phyloP scores from a whole-genome alignment of 2,888 invertebrate species.

The Ornithoptera alexandrae region DNA sequence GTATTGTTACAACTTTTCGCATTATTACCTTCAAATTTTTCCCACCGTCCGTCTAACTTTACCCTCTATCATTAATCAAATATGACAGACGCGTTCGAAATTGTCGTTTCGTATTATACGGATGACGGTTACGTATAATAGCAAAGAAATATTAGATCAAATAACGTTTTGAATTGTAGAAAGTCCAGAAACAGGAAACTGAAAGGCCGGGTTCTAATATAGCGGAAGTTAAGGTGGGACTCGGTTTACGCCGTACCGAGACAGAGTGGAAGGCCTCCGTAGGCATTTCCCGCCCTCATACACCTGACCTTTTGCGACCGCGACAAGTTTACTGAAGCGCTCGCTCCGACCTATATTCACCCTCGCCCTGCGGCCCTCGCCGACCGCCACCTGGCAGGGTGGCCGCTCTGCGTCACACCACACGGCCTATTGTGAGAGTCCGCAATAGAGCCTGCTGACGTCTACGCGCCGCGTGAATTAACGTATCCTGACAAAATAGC shows the following conservation, averaged over 20 bases:
- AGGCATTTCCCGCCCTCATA: conserved; percentile 75
- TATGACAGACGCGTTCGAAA: conserved; percentile 50
- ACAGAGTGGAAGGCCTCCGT: conserved; percentile 57
- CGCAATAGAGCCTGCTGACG: conserved; percentile 63
- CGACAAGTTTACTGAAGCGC: conserved; percentile 76
- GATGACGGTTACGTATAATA: neutral
- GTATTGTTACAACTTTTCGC: conserved; percentile 40
- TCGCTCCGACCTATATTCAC: conserved; percentile 72
- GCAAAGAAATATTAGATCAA: conserved; percentile 14
- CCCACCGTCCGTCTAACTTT: conserved; percentile 45
- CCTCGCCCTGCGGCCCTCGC: conserved; percentile 49
- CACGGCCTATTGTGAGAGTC: conserved; percentile 55
- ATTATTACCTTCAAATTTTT: conserved; percentile 40
- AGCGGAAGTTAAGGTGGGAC: conserved; percentile 65
- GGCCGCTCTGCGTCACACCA: conserved; percentile 34
- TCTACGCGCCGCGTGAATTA: conserved; percentile 58
- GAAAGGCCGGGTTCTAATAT: conserved; percentile 60
- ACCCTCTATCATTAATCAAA: conserved; percentile 55
- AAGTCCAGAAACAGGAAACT: conserved; percentile 51
- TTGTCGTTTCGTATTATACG: conserved; percentile 59
- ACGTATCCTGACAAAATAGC: conserved; percentile 58
- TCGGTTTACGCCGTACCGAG: conserved; percentile 42
- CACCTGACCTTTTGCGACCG: conserved; percentile 76
- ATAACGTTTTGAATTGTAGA: conserved; percentile 12
- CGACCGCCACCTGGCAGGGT: conserved; percentile 27